Conservation (phyloP, 2,888 invertebrate species). For the Molanna angustata region DNA sequence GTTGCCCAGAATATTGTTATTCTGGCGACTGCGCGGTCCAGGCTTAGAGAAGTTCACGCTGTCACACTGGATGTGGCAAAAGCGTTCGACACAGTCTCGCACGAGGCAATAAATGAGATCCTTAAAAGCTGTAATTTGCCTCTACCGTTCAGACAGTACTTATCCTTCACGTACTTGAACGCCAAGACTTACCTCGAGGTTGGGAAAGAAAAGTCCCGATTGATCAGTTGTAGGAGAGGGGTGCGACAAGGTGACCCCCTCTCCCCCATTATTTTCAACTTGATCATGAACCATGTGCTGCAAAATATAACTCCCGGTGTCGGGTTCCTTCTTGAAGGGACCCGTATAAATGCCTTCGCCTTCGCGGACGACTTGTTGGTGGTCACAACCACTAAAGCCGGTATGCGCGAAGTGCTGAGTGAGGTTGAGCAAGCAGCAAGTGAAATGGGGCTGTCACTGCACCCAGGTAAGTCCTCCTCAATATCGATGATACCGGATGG, state of each 20-base stretch:
- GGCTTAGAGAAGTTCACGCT: constrained; percentile 34
- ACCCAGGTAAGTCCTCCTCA: background rate
- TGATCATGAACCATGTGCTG: background rate
- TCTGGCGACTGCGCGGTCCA: constrained; percentile 33
- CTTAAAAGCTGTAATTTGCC: constrained; percentile 39
- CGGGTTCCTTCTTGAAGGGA: background rate
- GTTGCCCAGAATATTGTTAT: constrained; percentile 38
- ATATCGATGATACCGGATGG: constrained; percentile 1
- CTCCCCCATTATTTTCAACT: constrained; percentile 41
- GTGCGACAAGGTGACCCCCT: constrained; percentile 45
- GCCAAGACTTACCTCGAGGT: constrained; percentile 36
- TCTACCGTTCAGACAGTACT: constrained; percentile 35
- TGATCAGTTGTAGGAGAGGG: constrained; percentile 37
- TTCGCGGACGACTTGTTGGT: constrained; percentile 3
- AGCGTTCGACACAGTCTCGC: constrained; percentile 42
- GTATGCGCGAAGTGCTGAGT: background rate
- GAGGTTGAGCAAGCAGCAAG: background rate
- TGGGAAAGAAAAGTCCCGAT: constrained; percentile 29
- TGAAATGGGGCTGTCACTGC: background rate
- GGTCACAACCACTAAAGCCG: background rate
- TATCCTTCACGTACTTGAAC: constrained; percentile 38
- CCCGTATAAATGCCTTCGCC: background rate
- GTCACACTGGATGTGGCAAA: constrained; percentile 44
- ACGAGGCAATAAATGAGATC: constrained; percentile 36
- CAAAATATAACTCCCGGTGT: background rate